These are phyloP conservation scores for Stictonetta naevosa DNA, from an alignment of 2,113 vertebrate genomes.

Conservation along the genomic window DNA sequence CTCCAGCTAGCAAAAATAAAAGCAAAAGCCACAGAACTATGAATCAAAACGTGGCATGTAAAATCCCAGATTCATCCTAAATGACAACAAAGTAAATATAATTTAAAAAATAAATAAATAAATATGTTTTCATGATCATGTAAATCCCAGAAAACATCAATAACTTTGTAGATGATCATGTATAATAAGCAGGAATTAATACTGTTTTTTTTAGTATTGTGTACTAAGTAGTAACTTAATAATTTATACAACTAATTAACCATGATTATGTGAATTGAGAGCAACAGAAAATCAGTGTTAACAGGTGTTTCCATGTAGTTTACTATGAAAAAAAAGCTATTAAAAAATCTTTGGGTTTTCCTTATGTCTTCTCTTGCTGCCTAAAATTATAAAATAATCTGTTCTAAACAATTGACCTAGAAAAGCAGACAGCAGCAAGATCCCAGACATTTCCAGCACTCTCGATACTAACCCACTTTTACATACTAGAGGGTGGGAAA, in stretches of 20 bases:
- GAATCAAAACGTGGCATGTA: neutral
- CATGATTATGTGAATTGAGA: neutral
- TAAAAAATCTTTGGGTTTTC: neutral
- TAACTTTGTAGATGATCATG: neutral
- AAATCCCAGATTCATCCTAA: neutral
- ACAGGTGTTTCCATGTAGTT: fast-evolving
- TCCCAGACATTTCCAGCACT: neutral
- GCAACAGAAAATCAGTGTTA: neutral
- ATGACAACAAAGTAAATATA: neutral
- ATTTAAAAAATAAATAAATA: neutral
- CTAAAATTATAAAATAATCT: neutral
- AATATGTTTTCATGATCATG: neutral
- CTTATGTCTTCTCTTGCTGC: neutral
- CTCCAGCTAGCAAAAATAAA: neutral
- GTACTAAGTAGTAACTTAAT: neutral
- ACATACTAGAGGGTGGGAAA: neutral
- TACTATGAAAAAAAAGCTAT: neutral
- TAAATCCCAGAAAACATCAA: neutral
- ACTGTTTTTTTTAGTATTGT: neutral
- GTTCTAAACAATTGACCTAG: neutral
- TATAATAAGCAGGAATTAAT: neutral
- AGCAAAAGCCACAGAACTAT: neutral
- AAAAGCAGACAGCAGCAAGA: neutral
- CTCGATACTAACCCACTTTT: neutral
- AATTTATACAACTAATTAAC: neutral